Evolutionary conservation across 2,888 invertebrate genomes (phyloP).

Genomic region (Diaphora mendica): DNA sequence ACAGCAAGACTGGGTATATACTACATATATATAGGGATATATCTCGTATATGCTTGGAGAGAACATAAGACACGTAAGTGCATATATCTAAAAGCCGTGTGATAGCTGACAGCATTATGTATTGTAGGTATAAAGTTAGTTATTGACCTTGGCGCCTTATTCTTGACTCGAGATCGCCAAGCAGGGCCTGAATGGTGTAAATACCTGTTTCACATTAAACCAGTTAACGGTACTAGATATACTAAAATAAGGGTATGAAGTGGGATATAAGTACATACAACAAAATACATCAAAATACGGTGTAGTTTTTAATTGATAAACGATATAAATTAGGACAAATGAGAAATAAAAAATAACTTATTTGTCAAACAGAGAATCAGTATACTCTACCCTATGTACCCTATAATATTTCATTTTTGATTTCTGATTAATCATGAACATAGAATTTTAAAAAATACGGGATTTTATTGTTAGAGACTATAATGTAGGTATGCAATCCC

Average conservation of each 20-base stretch:
- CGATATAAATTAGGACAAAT: neutral
- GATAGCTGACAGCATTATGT: conserved; percentile 51
- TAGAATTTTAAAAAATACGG: too few relatives aligned
- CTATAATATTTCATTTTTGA: too few relatives aligned
- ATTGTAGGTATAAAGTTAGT: conserved; percentile 42
- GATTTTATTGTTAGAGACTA: too few relatives aligned
- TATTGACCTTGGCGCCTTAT: conserved; percentile 81
- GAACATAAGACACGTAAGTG: conserved; percentile 60
- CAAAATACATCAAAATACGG: conserved; percentile 1
- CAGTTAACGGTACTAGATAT: conserved; percentile 79
- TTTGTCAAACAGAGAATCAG: conserved; percentile 1
- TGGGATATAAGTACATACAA: conserved; percentile 7
- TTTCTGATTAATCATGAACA: too few relatives aligned
- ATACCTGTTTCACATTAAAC: conserved; percentile 84
- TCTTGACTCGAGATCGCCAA: conserved; percentile 85
- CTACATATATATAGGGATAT: conserved; percentile 6
- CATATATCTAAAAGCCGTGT: conserved; percentile 74
- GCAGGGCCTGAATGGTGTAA: conserved; percentile 84
- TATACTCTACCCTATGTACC: too few relatives aligned
- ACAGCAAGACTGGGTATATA: conserved; percentile 12
- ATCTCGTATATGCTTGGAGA: conserved; percentile 46
- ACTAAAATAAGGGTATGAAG: conserved; percentile 7
- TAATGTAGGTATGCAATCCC: too few relatives aligned
- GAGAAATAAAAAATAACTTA: neutral
- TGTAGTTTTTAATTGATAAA: neutral